Percentiles rank a stretch among this genome's conserved stretches.
These are phyloP conservation scores for Gallinago jamesoni DNA, from an alignment of 2,113 vertebrate species.

Conservation along the genomic window DNA sequence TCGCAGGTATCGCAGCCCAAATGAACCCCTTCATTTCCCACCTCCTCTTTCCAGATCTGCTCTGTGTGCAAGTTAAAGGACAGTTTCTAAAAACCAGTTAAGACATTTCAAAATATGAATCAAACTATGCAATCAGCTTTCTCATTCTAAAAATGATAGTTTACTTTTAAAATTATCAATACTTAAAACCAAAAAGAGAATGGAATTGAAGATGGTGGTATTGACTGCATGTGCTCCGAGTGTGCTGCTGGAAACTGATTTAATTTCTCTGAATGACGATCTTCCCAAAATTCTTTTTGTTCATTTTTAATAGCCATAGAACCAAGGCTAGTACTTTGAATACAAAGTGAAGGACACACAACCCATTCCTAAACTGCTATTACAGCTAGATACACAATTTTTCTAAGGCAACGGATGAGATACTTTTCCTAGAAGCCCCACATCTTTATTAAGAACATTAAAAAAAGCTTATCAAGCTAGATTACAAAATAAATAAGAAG, in stretches of 20 bases:
- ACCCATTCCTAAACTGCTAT: not conserved
- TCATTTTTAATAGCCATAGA: not conserved
- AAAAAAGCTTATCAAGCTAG: not conserved
- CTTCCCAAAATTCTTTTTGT: not conserved
- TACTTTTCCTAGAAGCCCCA: not conserved
- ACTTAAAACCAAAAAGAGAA: not conserved
- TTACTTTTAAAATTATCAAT: not conserved
- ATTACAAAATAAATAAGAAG: not conserved
- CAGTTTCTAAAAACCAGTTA: not conserved
- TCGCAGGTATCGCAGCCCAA: not conserved
- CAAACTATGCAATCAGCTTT: not conserved
- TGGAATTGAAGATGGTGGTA: not conserved
- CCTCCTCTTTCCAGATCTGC: not conserved
- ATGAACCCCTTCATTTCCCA: not conserved
- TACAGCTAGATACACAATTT: not conserved
- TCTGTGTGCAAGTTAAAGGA: not conserved
- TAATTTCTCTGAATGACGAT: not conserved
- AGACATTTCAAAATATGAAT: not conserved
- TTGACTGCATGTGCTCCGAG: not conserved
- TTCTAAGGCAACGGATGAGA: not conserved
- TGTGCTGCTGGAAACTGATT: not conserved
- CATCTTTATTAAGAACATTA: not conserved
- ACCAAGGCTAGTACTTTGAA: not conserved
- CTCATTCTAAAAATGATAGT: not conserved
- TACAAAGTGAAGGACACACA: not conserved